Percentiles rank a stretch among this genome's conserved stretches.
phyloP scores from a whole-genome alignment of 1,140 invertebrate genomes.

The Lethrus apterus region DNA sequence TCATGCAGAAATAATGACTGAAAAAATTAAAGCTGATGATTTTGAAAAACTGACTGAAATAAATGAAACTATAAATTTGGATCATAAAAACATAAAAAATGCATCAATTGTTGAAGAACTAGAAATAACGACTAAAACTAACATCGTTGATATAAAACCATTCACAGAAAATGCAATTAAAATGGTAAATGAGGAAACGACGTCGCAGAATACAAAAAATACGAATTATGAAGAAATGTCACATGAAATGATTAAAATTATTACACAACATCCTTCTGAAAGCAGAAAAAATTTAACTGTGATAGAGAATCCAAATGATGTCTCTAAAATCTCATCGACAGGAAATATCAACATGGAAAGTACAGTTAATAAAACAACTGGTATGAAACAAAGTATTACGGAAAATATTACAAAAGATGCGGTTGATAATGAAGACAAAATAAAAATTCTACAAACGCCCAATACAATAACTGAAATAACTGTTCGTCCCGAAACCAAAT shows the following conservation, averaged over 20 bases:
- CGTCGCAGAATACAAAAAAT: neutral
- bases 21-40: too few species aligned
- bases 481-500: neutral
- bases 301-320: neutral
- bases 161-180: too few species aligned
- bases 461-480: too few species aligned
- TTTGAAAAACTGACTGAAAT: too few species aligned
- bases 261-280: too few species aligned
- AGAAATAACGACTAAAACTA: too few species aligned
- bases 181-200: neutral
- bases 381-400: neutral
- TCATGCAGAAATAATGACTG: too few species aligned
- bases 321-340: neutral
- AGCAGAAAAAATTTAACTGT: neutral
- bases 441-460: neutral
- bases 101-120: too few species aligned
- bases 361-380: neutral
- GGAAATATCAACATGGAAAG: neutral
- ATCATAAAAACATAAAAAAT: too few species aligned
- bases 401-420: neutral
- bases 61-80: too few species aligned
- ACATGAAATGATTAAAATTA: too few species aligned
- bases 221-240: neutral
- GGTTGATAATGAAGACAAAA: constrained; percentile 1
- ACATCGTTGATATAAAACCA: too few species aligned